Evolutionary conservation across 2,888 invertebrate genomes (phyloP), one percentile per base, ranked within the genome.

Genomic region (Linnaemya vulpina): DNA sequence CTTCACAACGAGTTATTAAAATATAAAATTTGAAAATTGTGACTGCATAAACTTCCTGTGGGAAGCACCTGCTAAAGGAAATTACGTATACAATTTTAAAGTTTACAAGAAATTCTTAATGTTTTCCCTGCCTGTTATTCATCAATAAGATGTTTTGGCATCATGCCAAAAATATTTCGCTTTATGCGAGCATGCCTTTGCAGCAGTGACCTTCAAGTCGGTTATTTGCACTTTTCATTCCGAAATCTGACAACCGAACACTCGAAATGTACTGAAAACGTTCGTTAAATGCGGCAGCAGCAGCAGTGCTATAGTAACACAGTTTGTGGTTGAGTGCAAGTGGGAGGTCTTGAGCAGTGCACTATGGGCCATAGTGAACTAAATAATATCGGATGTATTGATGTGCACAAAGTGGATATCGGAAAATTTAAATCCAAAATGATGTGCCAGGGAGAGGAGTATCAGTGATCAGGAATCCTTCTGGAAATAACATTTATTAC

Each of bases 221-320:
- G 87, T 87, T 87, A 83, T 84, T 86, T 87, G 86, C 85, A 86
- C 83, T 86, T 87, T 85, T 74, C 82, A 81, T 82, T 49, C 38
- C 20, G 60, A 49, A 62, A 53, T 38, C 63, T 8, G 38, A 63
- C 8, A 60, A 40, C 63, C 63, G 63, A 62, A 30, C 49, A 25
- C 49, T 38, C 17, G 38, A 68, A 60, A 55, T 5, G 17, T 43
- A 46, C 55, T 51, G 51, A 43, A 17, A 17, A n/a, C 30, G 20
- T 58, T 25, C 10, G 10, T n/a, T 22, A 20, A 71, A 46, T 73
- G 46, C 22, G 58, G 63, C 38, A 65, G 55, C 65, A 65, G 71
- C n/a, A n/a, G 35, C 17, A 63, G 5, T 46, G 70, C 63, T 58
- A 20, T 40, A 65, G 53, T 67, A 77, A 75, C 70, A 70, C 67